Conservation (phyloP, 2,888 invertebrate species). For the Antheraea yamamai region DNA sequence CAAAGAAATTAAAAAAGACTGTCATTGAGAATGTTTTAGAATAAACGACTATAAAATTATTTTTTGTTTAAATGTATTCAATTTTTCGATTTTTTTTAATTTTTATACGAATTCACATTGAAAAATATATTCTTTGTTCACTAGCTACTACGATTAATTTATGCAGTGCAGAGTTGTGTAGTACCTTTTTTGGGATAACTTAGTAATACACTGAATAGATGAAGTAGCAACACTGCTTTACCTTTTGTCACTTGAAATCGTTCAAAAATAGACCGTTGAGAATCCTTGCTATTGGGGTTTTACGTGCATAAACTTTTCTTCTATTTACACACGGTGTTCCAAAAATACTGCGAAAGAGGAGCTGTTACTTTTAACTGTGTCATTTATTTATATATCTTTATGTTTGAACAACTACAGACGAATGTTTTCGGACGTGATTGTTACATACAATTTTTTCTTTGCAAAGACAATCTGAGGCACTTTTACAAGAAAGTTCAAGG, state of each 20-base stretch:
- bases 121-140: too few species aligned
- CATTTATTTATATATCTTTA: constrained; percentile 8
- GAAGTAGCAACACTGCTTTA: too few species aligned
- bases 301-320: not conserved
- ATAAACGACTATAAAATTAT: too few species aligned
- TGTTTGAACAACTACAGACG: constrained; percentile 29
- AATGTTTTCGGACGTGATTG: constrained; percentile 58
- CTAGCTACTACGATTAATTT: too few species aligned
- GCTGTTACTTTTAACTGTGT: constrained; percentile 11
- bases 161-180: too few species aligned
- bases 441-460: constrained; percentile 44
- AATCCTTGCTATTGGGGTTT: not conserved
- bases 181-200: too few species aligned
- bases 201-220: too few species aligned
- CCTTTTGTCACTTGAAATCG: not conserved
- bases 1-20: too few species aligned
- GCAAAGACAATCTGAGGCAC: constrained; percentile 45
- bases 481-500: constrained; percentile 57
- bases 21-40: too few species aligned
- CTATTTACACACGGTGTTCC: constrained; percentile 9
- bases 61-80: too few species aligned
- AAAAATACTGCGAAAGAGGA: constrained; percentile 3
- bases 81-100: too few species aligned
- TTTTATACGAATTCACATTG: too few species aligned
- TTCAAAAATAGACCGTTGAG: constrained; percentile 14